A percentile compares a stretch with the other conserved stretches of the same genome.
Evolutionary conservation across 2,797 vertebrate species (phyloP).

Genomic region (Schizothorax lantsangensis): DNA sequence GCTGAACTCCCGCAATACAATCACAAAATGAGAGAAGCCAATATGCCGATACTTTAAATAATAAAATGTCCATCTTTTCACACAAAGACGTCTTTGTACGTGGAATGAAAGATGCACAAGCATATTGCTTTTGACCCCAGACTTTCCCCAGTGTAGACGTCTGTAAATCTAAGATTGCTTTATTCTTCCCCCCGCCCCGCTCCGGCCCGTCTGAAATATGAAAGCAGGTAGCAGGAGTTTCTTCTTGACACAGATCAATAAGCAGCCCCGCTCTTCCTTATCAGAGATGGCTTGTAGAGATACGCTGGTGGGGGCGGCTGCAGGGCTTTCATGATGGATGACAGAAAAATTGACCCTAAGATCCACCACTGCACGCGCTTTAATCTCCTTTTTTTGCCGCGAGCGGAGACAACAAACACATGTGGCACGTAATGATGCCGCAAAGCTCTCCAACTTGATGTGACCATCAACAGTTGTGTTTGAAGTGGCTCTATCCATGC

Average conservation of each 20-base stretch:
- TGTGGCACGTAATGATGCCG: slow-evolving; percentile 31
- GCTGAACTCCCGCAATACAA: slow-evolving; percentile 4
- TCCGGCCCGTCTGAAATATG: not conserved
- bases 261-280: slow-evolving; percentile 53
- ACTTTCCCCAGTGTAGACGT: slow-evolving; percentile 34
- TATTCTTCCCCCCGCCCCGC: slow-evolving; percentile 14
- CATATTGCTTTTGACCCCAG: slow-evolving; percentile 52
- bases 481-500: not conserved
- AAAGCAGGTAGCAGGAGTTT: slow-evolving; percentile 49
- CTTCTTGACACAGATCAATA: slow-evolving; percentile 62
- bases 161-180: slow-evolving; percentile 29
- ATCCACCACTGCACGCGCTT: slow-evolving; percentile 45
- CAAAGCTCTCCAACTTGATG: slow-evolving; percentile 23
- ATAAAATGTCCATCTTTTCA: slow-evolving; percentile 5
- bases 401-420: slow-evolving; percentile 43
- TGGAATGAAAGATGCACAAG: slow-evolving; percentile 40
- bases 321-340: slow-evolving; percentile 57
- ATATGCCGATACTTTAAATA: slow-evolving; percentile 27
- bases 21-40: slow-evolving; percentile 6
- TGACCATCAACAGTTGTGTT: slow-evolving; percentile 7
- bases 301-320: slow-evolving; percentile 48
- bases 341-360: slow-evolving; percentile 57
- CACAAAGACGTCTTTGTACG: slow-evolving; percentile 25
- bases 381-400: slow-evolving; percentile 40
- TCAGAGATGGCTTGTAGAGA: slow-evolving; percentile 58